Evolutionary conservation across 2,113 vertebrate species (phyloP).

Genomic region (Oxygymnocypris stewartii): DNA sequence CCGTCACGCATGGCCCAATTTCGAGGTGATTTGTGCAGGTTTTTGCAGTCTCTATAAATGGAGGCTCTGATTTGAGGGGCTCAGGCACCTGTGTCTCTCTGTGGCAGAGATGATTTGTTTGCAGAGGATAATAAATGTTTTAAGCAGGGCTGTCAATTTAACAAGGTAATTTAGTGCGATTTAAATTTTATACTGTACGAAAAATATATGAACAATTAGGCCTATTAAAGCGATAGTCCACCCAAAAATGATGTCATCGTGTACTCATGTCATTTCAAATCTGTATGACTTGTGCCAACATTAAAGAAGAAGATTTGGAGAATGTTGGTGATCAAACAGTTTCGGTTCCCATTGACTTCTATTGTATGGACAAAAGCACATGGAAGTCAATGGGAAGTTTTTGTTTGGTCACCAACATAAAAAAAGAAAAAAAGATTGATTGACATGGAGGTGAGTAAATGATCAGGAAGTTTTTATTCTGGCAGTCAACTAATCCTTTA

Average conservation of each 20-base stretch:
- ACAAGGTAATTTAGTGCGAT: background rate
- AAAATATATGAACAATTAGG: background rate
- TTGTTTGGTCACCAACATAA: too few species aligned
- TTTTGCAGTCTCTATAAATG: conserved; percentile 55
- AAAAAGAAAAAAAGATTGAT: too few species aligned
- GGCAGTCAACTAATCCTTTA: too few species aligned
- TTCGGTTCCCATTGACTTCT: too few species aligned
- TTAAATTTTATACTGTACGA: background rate
- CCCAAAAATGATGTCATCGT: background rate
- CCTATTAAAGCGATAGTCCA: background rate
- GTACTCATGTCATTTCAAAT: background rate
- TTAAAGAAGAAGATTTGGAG: background rate
- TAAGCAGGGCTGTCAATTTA: background rate
- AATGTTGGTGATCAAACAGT: background rate
- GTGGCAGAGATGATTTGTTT: conserved; percentile 54
- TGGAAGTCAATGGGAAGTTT: too few species aligned
- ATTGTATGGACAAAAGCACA: too few species aligned
- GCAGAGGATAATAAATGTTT: conserved; percentile 22
- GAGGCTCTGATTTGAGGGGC: conserved; percentile 39
- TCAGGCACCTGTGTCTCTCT: conserved; percentile 29
- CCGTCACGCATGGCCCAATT: conserved; percentile 66
- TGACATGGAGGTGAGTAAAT: too few species aligned
- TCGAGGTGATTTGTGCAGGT: conserved; percentile 62
- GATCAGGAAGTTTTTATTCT: too few species aligned
- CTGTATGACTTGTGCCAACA: background rate